phyloP scores from a whole-genome alignment of 2,113 vertebrate genomes.

The Manacus vitellinus region DNA sequence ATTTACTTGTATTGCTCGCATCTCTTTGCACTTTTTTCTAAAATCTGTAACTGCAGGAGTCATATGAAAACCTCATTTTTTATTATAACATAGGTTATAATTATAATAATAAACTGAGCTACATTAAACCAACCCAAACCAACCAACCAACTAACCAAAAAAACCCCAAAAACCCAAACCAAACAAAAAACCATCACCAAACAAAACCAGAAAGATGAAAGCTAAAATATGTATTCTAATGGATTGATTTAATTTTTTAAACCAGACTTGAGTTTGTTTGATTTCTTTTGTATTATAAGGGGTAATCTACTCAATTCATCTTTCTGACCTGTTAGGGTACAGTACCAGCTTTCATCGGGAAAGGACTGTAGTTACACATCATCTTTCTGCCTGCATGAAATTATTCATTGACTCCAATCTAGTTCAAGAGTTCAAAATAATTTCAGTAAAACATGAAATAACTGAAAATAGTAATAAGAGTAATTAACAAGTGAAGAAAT shows the following conservation, averaged over 20 bases:
- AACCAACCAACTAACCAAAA: not conserved
- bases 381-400: not conserved
- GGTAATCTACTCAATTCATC: not conserved
- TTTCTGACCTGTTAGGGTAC: not conserved
- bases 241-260: not conserved
- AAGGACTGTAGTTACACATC: not conserved
- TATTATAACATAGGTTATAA: not conserved
- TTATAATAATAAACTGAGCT: not conserved
- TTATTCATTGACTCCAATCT: not conserved
- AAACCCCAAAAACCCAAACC: not conserved
- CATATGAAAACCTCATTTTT: not conserved
- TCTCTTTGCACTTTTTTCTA: not conserved
- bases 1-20: not conserved
- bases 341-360: not conserved
- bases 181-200: not conserved
- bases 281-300: not conserved
- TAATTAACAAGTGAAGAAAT: not conserved
- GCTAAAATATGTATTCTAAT: not conserved
- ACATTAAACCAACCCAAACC: not conserved
- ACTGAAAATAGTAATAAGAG: not conserved
- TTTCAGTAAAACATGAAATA: not conserved
- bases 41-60: not conserved
- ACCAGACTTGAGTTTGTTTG: not conserved
- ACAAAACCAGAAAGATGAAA: not conserved
- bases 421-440: not conserved